These are phyloP conservation scores for Conger conger DNA, from an alignment of 2,113 vertebrate genomes.

Conservation along the genomic window DNA sequence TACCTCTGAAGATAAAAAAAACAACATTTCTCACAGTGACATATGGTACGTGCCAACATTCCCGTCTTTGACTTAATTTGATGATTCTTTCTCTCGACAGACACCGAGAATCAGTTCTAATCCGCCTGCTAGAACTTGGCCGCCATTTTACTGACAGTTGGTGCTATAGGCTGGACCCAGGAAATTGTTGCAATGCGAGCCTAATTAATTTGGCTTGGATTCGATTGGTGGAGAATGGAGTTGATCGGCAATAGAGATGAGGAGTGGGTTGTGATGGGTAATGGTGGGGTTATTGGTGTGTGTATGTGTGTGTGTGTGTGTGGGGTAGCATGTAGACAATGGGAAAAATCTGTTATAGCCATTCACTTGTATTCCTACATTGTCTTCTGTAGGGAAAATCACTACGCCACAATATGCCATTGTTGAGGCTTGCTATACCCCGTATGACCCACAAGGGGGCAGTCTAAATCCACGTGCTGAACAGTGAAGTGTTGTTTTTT, in stretches of 20 bases:
- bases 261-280: background rate
- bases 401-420: background rate
- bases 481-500: background rate
- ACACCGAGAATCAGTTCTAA: too few species aligned
- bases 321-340: too few species aligned
- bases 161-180: background rate
- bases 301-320: too few species aligned
- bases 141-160: background rate
- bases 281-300: background rate
- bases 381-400: background rate
- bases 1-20: too few species aligned
- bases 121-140: background rate
- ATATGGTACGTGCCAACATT: background rate
- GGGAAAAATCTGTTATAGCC: background rate
- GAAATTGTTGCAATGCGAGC: background rate
- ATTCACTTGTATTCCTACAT: slow-evolving; percentile 4
- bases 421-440: background rate
- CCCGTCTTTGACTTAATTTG: background rate
- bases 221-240: background rate
- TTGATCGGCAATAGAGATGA: background rate
- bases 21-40: background rate
- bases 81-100: background rate
- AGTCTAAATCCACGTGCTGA: slow-evolving; percentile 45
- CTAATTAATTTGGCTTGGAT: background rate
- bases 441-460: slow-evolving; percentile 24